phyloP scores from a whole-genome alignment of 2,888 invertebrate genomes.

The Platycheirus rosarum region DNA sequence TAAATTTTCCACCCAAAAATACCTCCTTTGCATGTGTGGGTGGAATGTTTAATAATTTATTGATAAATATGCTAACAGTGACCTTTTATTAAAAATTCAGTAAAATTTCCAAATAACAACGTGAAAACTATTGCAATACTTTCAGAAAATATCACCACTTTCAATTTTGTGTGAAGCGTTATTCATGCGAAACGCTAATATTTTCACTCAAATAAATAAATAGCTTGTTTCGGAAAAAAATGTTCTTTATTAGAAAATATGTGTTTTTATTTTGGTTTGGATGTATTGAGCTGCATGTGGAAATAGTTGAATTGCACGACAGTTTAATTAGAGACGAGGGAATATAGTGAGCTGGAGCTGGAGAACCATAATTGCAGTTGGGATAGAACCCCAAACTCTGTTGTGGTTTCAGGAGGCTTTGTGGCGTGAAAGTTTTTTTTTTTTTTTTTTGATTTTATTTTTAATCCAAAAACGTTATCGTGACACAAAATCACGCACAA shows the following conservation, averaged over 20 bases:
- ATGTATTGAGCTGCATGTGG: constrained; percentile 12
- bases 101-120: too few relatives aligned
- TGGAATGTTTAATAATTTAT: too few relatives aligned
- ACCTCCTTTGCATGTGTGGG: too few relatives aligned
- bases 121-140: too few relatives aligned
- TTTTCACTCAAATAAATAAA: constrained; percentile 37
- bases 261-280: constrained; percentile 15
- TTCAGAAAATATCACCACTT: constrained; percentile 1
- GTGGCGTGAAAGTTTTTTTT: not conserved
- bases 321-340: constrained; percentile 30
- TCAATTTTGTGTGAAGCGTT: not conserved
- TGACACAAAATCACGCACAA: constrained; percentile 34
- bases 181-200: constrained; percentile 45
- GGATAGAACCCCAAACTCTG: not conserved
- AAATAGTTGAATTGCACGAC: constrained; percentile 48
- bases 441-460: constrained; percentile 11
- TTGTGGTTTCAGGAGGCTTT: constrained; percentile 6
- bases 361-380: not conserved
- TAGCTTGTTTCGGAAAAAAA: not conserved
- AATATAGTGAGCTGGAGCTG: not conserved
- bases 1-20: constrained; percentile 1
- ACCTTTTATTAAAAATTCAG: not conserved
- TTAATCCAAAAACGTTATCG: constrained; percentile 24
- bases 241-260: constrained; percentile 9
- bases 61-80: not conserved